Evolutionary conservation across 2,888 invertebrate species (phyloP).

Genomic region (Danaus chrysippus): DNA sequence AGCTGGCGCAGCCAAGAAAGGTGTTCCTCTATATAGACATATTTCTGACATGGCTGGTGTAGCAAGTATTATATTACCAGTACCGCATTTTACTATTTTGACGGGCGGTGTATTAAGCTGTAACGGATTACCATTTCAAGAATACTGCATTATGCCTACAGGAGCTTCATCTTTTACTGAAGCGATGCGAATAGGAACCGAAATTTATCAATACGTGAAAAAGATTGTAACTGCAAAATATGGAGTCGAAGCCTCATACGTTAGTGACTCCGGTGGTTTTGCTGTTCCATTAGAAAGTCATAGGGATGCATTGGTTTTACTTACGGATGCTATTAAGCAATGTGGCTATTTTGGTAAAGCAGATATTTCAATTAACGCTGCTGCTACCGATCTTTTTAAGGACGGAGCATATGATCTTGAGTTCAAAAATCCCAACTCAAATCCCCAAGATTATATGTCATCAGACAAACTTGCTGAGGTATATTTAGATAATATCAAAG

Average conservation of each 20-base stretch:
- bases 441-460: conserved; percentile 88
- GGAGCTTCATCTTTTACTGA: conserved; percentile 95
- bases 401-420: conserved; percentile 94
- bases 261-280: conserved; percentile 98
- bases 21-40: conserved; percentile 91
- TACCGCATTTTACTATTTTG: conserved; percentile 98
- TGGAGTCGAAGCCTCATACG: conserved; percentile 94
- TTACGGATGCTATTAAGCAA: conserved; percentile 92
- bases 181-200: conserved; percentile 98
- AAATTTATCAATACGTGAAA: conserved; percentile 95
- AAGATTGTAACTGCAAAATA: conserved; percentile 94
- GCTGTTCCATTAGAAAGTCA: conserved; percentile 97
- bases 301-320: conserved; percentile 92
- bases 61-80: conserved; percentile 93
- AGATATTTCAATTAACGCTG: conserved; percentile 98
- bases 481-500: conserved; percentile 93
- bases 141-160: conserved; percentile 95
- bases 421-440: conserved; percentile 96
- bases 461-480: conserved; percentile 91
- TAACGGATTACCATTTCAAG: conserved; percentile 97
- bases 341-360: conserved; percentile 95
- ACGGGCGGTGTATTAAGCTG: conserved; percentile 98
- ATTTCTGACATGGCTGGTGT: conserved; percentile 97
- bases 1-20: conserved; percentile 97
- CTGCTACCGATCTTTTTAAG: conserved; percentile 96